Base-by-base conservation (phyloP, 2,888 invertebrate species). In the Homarus gammarus region DNA sequence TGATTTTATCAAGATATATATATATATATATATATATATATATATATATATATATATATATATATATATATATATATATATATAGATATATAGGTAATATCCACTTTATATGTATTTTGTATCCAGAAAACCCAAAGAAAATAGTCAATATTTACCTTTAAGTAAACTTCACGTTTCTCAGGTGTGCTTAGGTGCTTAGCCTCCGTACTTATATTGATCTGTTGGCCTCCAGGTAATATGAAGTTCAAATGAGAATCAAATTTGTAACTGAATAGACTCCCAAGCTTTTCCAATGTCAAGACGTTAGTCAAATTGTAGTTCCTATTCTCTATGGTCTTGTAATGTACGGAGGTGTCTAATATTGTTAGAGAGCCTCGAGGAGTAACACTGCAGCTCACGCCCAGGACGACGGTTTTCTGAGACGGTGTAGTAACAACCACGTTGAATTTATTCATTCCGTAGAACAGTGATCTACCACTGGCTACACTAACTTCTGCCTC, bases 71-170 rank as follows among this genome's bases (percentile, higher is more conserved):
- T n/a, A n/a, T n/a, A n/a, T n/a, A n/a, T n/a, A n/a, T n/a, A n/a
- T n/a, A n/a, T n/a, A n/a, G n/a, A n/a, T n/a, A n/a, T n/a, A n/a
- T n/a, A n/a, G n/a, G n/a, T n/a, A n/a, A n/a, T n/a, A n/a, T n/a
- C n/a, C n/a, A n/a, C n/a, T n/a, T n/a, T n/a, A n/a, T n/a, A n/a
- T n/a, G n/a, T n/a, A n/a, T n/a, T n/a, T n/a, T n/a, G n/a, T n/a
- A n/a, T n/a, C n/a, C n/a, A n/a, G n/a, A n/a, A n/a, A n/a, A n/a
- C n/a, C n/a, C n/a, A n/a, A n/a, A n/a, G n/a, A n/a, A n/a, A n/a
- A n/a, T n/a, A n/a, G n/a, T n/a, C n/a, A n/a, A 27, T 10, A 12
- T 49, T 79, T 83, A 88, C 88, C 83, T 49, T 75, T 5, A 88
- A 31, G 3, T 64, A 31, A 36, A 83, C 33, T 12, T 22, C 56